Conservation (phyloP, 2,797 vertebrate genomes). For the Lophotriccus pileatus region DNA sequence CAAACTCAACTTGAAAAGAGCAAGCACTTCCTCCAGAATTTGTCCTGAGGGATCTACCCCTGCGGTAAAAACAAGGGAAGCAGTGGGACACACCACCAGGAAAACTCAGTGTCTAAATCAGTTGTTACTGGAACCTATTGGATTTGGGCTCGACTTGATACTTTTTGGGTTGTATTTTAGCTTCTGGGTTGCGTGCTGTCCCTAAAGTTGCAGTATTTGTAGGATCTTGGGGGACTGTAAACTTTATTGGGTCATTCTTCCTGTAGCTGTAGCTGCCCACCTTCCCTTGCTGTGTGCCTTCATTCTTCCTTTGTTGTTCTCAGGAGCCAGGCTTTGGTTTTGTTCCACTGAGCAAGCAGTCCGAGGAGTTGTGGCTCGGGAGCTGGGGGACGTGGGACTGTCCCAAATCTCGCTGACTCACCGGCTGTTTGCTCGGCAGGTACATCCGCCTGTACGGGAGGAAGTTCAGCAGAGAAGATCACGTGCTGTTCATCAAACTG, state of each 20-base stretch:
- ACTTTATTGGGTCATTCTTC: not conserved
- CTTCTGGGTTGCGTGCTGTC: not conserved
- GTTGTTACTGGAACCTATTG: not conserved
- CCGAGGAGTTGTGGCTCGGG: not conserved
- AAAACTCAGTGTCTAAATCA: not conserved
- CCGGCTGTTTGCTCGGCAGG: constrained; percentile 69
- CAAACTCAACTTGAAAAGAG: not conserved
- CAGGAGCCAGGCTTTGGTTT: not conserved
- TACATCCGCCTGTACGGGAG: constrained; percentile 95
- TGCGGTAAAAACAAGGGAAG: not conserved
- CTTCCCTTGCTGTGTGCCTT: not conserved
- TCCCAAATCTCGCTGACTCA: not conserved
- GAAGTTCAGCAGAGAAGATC: constrained; percentile 98
- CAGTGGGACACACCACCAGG: not conserved
- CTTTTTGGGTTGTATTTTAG: not conserved
- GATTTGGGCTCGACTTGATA: not conserved
- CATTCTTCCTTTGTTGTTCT: not conserved
- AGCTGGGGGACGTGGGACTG: not conserved
- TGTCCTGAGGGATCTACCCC: not conserved
- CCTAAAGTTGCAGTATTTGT: not conserved
- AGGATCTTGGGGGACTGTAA: not conserved
- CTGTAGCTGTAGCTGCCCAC: not conserved
- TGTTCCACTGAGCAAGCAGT: not conserved
- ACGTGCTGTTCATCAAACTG: constrained; percentile 94
- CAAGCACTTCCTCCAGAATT: not conserved